These are phyloP conservation scores for Saimiri boliviensis DNA, from an alignment of 2,113 vertebrate species.

Conservation along the genomic window DNA sequence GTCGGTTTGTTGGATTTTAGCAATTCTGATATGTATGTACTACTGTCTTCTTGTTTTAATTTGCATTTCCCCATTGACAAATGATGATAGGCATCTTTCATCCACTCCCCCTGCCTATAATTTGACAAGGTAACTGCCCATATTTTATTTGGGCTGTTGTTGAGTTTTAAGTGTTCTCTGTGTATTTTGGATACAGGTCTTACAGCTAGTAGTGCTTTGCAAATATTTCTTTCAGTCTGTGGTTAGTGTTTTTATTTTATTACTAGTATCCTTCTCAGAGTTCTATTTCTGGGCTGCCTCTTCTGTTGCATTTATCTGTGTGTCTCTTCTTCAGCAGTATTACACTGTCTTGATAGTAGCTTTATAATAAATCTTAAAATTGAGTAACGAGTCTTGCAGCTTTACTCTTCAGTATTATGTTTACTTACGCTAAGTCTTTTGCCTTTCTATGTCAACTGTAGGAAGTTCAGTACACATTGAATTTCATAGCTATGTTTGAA, in stretches of 20 bases:
- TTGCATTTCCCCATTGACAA: background rate
- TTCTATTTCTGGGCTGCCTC: background rate
- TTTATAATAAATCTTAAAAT: background rate
- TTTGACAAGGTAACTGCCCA: background rate
- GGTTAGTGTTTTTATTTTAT: background rate
- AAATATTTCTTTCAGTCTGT: background rate
- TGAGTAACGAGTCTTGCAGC: background rate
- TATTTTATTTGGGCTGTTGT: background rate
- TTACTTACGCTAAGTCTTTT: background rate
- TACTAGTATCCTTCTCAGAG: background rate
- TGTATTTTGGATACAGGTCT: background rate
- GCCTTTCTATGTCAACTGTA: background rate
- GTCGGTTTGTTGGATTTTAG: background rate
- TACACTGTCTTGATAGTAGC: background rate
- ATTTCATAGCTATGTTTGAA: conserved; percentile 9
- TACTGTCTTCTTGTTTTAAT: background rate
- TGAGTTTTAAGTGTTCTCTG: background rate
- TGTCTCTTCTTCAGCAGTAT: background rate
- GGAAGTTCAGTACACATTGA: background rate
- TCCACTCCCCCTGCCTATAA: background rate
- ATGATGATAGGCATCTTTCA: background rate
- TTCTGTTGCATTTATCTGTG: background rate
- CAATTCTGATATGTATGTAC: background rate
- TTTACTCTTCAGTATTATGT: conserved; percentile 6
- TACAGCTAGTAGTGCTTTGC: background rate